These are phyloP conservation scores for Eulemur macaco DNA, from an alignment of 2,113 vertebrate species.

Conservation along the genomic window DNA sequence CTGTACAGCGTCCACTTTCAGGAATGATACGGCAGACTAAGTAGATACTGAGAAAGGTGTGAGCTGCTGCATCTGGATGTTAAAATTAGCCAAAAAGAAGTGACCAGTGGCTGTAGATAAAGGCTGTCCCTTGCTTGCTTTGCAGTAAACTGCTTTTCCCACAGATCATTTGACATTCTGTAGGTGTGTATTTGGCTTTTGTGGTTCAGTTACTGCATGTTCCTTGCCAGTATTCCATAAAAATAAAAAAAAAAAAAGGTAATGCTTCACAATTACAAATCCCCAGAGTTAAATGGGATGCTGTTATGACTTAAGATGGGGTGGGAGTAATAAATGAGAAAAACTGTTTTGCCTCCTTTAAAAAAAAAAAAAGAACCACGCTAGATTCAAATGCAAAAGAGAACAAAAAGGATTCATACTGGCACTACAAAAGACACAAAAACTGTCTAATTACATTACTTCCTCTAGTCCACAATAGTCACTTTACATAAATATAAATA, in stretches of 20 bases:
- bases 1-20: conserved; percentile 45
- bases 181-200: conserved; percentile 35
- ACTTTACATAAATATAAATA: background rate
- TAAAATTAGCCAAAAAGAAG: conserved; percentile 53
- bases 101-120: background rate
- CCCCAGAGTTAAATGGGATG: background rate
- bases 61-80: conserved; percentile 49
- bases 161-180: conserved; percentile 14
- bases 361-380: too few species aligned
- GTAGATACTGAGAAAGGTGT: conserved; percentile 51
- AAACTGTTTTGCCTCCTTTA: background rate
- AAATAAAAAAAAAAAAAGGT: background rate
- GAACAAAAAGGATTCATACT: background rate
- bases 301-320: background rate
- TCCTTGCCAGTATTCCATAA: background rate
- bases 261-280: background rate
- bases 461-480: background rate
- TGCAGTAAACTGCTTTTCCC: conserved; percentile 51
- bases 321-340: conserved; percentile 36
- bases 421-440: background rate
- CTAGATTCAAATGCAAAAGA: background rate
- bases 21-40: conserved; percentile 77
- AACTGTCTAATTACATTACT: background rate
- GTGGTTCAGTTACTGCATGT: background rate
- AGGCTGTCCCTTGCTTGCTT: conserved; percentile 5